Conservation (phyloP, 2,113 vertebrate genomes). For the Amblyopsis rosae region DNA sequence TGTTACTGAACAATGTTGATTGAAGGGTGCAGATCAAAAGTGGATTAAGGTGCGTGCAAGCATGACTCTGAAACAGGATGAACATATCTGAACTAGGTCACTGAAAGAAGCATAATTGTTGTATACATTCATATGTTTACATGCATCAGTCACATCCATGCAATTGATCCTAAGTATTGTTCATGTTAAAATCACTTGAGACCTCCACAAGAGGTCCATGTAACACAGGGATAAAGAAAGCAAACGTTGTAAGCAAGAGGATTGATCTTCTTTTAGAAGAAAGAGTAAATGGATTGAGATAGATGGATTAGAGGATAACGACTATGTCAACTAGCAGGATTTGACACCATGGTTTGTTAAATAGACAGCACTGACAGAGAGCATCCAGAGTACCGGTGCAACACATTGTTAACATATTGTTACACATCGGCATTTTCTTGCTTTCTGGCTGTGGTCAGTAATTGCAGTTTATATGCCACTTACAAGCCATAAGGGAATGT, state of each 20-base stretch:
- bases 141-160: not conserved
- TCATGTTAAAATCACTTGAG: not conserved
- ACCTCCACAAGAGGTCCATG: not conserved
- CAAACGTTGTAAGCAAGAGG: conserved; percentile 23
- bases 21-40: conserved; percentile 7
- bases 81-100: conserved; percentile 10
- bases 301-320: conserved; percentile 26
- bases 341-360: not conserved
- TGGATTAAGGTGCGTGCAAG: conserved; percentile 28
- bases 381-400: no score
- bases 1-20: not conserved
- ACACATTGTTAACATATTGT: no score
- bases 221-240: not conserved
- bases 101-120: not conserved
- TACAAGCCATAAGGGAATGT: no score
- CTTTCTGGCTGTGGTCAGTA: no score
- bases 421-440: no score
- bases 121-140: not conserved
- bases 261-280: conserved; percentile 28
- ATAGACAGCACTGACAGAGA: no score
- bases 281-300: conserved; percentile 47
- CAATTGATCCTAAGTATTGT: not conserved
- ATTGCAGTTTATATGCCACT: no score
- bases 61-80: not conserved
- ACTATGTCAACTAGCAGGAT: conserved; percentile 4